A percentile compares a stretch with the other conserved stretches of the same genome.
Evolutionary conservation across 2,797 vertebrate species (phyloP).

Genomic region (Melanotaenia nigrans): DNA sequence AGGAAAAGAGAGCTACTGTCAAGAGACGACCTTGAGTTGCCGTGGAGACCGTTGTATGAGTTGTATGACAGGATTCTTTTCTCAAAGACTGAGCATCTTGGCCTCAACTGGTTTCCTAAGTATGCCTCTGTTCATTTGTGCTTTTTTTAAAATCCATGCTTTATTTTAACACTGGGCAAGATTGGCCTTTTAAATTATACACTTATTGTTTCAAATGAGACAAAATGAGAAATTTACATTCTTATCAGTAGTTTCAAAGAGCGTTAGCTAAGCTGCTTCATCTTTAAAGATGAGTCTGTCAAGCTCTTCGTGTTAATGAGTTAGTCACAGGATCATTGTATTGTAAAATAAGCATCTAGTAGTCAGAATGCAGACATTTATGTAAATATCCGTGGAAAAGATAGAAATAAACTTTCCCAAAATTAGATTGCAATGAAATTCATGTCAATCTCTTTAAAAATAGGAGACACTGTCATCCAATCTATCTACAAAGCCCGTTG

Average conservation of each 20-base stretch:
- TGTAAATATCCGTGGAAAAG: not conserved
- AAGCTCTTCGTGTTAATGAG: not conserved
- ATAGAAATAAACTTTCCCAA: not conserved
- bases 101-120: conserved; percentile 99
- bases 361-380: not conserved
- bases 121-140: conserved; percentile 77
- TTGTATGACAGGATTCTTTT: conserved; percentile 95
- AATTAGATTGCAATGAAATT: too few species aligned
- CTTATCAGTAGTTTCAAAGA: not conserved
- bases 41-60: conserved; percentile 95
- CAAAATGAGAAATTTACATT: not conserved
- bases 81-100: conserved; percentile 97
- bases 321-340: not conserved
- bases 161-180: not conserved
- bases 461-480: too few species aligned
- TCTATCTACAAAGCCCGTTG: too few species aligned
- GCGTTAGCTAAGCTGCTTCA: not conserved
- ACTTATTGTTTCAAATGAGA: not conserved
- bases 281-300: not conserved
- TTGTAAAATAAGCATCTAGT: not conserved
- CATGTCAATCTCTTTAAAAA: too few species aligned
- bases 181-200: not conserved
- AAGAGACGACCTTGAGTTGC: conserved; percentile 93
- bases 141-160: not conserved
- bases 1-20: conserved; percentile 97